Evolutionary conservation across 2,888 invertebrate species (phyloP).

Genomic region (Acleris sparsana): DNA sequence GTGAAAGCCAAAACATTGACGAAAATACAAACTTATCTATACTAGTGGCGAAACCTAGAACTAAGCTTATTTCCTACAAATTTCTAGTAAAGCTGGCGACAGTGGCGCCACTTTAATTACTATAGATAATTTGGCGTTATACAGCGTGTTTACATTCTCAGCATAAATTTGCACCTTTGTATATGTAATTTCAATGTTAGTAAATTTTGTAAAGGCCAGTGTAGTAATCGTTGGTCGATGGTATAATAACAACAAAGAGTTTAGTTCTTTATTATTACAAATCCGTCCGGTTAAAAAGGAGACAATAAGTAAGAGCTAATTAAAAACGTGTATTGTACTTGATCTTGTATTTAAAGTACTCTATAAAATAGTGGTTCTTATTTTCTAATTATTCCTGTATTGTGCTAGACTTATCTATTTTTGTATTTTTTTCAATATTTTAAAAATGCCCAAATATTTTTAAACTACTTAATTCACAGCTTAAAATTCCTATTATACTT

Average conservation of each 20-base stretch:
- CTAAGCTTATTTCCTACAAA: neutral
- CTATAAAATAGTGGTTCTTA: neutral
- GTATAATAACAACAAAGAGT: no score
- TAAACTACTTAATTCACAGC: slow-evolving; percentile 1
- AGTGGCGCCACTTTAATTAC: neutral
- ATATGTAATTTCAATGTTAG: no score
- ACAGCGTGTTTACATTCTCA: no score
- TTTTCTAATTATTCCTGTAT: neutral
- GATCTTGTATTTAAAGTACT: neutral
- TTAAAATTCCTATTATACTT: neutral
- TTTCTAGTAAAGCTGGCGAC: neutral
- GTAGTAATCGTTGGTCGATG: no score
- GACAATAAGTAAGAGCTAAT: neutral
- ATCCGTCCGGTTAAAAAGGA: no score
- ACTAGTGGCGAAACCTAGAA: neutral
- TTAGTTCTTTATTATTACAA: no score
- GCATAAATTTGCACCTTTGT: no score
- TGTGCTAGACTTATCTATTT: neutral
- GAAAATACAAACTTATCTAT: neutral
- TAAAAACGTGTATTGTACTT: slow-evolving; percentile 8
- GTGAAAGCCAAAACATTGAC: neutral
- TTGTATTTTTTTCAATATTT: neutral
- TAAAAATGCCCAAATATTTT: neutral
- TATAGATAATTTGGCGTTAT: no score
- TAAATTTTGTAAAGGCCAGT: no score